Evolutionary conservation across 2,113 vertebrate genomes (phyloP).

Genomic region (Gorsachius goisagi): DNA sequence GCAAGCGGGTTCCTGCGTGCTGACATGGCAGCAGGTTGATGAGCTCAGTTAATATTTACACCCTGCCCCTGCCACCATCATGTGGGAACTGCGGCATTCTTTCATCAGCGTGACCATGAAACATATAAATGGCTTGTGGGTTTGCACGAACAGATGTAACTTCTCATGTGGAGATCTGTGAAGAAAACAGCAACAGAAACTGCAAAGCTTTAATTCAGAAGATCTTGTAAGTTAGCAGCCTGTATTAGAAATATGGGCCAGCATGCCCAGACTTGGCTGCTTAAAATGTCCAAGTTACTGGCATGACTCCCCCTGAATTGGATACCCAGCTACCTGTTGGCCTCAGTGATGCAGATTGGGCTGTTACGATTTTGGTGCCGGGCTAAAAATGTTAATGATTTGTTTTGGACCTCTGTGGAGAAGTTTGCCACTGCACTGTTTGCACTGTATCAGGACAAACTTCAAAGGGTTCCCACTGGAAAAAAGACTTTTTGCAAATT

Average conservation of each 20-base stretch:
- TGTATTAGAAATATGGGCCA: neutral
- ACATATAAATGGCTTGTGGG: neutral
- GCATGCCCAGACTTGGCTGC: no score
- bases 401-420: neutral
- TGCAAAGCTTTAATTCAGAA: neutral
- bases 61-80: neutral
- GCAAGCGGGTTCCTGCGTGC: neutral
- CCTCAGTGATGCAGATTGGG: fast-evolving
- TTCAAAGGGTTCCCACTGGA: neutral
- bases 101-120: neutral
- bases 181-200: neutral
- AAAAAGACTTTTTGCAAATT: neutral
- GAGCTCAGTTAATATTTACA: neutral
- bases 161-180: neutral
- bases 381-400: neutral
- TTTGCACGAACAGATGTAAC: neutral
- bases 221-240: neutral
- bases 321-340: neutral
- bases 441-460: neutral
- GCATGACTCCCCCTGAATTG: neutral
- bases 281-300: neutral
- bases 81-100: neutral
- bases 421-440: neutral
- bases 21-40: neutral
- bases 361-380: neutral